These are phyloP conservation scores for Portunus trituberculatus DNA, from an alignment of 1,140 invertebrate species.

Conservation along the genomic window DNA sequence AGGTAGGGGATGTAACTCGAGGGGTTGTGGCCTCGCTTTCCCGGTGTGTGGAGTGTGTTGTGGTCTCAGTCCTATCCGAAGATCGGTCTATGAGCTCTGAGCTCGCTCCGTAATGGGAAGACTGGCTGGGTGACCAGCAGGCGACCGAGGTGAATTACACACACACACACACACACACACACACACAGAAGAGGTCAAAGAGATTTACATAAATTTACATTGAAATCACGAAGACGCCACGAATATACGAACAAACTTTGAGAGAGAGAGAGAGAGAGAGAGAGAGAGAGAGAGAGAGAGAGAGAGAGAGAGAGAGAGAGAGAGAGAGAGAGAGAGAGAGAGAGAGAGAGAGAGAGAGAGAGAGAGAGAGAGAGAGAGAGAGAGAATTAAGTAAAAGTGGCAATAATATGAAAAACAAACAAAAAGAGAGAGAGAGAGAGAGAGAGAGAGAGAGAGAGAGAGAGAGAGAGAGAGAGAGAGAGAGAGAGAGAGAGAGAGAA, in stretches of 20 bases:
- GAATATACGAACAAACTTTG: too few species aligned
- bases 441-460: not conserved
- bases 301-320: constrained; percentile 27
- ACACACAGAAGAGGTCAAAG: not conserved
- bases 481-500: constrained; percentile 21
- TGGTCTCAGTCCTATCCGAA: too few species aligned
- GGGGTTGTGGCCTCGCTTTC: too few species aligned
- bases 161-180: not conserved
- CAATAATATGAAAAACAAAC: too few species aligned
- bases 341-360: constrained; percentile 38
- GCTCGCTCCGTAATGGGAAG: too few species aligned
- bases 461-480: constrained; percentile 35
- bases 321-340: not conserved
- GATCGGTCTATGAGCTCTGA: too few species aligned
- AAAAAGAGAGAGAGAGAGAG: not conserved
- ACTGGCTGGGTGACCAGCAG: too few species aligned
- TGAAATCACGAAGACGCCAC: too few species aligned
- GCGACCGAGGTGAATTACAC: too few species aligned
- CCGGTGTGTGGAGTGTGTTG: too few species aligned
- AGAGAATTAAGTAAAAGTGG: not conserved
- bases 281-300: constrained; percentile 38
- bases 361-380: constrained; percentile 17
- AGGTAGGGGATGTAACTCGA: too few species aligned
- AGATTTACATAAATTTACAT: not conserved
- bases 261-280: not conserved